phyloP scores from a whole-genome alignment of 1,140 invertebrate genomes.

The Drosophila pruinosa region DNA sequence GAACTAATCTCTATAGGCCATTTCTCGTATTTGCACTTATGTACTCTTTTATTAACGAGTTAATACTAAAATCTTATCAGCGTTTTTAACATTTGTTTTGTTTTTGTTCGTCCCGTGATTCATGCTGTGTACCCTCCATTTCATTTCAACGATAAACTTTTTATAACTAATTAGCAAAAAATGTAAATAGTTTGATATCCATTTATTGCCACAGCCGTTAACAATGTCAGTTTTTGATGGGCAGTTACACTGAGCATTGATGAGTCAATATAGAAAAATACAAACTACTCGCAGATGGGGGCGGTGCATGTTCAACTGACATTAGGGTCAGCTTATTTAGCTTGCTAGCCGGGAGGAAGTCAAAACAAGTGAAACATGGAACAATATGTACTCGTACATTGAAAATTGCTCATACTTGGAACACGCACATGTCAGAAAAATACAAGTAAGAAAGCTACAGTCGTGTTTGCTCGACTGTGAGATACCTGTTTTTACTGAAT shows the following conservation, averaged over 20 bases:
- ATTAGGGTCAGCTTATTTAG: slow-evolving; percentile 54
- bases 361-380: slow-evolving; percentile 53
- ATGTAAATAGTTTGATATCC: slow-evolving; percentile 50
- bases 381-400: slow-evolving; percentile 6
- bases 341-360: slow-evolving; percentile 54
- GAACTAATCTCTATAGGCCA: neutral
- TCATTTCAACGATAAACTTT: slow-evolving; percentile 39
- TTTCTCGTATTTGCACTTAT: neutral
- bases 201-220: slow-evolving; percentile 25
- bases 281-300: slow-evolving; percentile 19
- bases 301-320: slow-evolving; percentile 63
- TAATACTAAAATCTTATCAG: slow-evolving; percentile 38
- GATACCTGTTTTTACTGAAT: too few relatives aligned
- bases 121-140: slow-evolving; percentile 28
- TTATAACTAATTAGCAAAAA: slow-evolving; percentile 61
- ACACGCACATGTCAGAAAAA: slow-evolving; percentile 44
- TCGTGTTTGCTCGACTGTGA: too few relatives aligned
- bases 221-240: slow-evolving; percentile 16
- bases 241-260: slow-evolving; percentile 26
- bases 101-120: slow-evolving; percentile 44
- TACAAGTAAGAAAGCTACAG: too few relatives aligned
- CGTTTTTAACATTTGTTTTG: neutral
- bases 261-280: slow-evolving; percentile 54
- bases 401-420: neutral
- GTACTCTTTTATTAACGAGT: slow-evolving; percentile 5